A percentile compares a stretch with the other conserved stretches of the same genome.
Conservation (phyloP, 2,113 vertebrate genomes). For the Apodemus speciosus region DNA sequence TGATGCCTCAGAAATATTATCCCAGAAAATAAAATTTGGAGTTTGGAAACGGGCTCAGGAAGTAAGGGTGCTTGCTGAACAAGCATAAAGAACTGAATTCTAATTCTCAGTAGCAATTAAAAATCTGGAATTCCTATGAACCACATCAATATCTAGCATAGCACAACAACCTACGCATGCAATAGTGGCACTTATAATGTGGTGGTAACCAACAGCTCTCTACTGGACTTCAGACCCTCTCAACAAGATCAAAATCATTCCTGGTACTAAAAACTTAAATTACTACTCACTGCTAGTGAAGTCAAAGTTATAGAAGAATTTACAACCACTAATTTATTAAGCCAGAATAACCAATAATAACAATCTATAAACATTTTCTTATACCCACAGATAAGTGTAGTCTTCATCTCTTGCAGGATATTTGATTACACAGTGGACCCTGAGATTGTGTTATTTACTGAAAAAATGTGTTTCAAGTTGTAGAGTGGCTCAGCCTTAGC, state of each 20-base stretch:
- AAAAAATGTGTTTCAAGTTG: too few relatives aligned
- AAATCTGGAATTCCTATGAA: neutral
- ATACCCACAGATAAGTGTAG: neutral
- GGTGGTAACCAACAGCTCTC: neutral
- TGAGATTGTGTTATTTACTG: too few relatives aligned
- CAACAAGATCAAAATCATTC: neutral
- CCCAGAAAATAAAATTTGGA: neutral
- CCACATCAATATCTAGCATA: neutral
- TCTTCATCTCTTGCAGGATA: neutral
- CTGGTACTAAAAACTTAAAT: neutral
- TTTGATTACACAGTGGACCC: too few relatives aligned
- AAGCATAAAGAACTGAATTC: neutral
- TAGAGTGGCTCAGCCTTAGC: too few relatives aligned
- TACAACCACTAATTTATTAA: neutral
- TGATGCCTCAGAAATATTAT: neutral
- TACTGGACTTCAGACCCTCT: neutral
- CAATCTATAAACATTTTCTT: neutral
- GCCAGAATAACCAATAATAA: neutral
- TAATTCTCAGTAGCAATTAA: neutral
- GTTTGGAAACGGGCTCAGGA: neutral
- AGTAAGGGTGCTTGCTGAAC: neutral
- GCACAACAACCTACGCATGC: neutral
- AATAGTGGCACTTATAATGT: neutral
- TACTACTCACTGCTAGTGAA: neutral
- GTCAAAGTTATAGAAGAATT: neutral